Conservation (phyloP, 2,113 vertebrate species). For the Ptychochromis oligacanthus region DNA sequence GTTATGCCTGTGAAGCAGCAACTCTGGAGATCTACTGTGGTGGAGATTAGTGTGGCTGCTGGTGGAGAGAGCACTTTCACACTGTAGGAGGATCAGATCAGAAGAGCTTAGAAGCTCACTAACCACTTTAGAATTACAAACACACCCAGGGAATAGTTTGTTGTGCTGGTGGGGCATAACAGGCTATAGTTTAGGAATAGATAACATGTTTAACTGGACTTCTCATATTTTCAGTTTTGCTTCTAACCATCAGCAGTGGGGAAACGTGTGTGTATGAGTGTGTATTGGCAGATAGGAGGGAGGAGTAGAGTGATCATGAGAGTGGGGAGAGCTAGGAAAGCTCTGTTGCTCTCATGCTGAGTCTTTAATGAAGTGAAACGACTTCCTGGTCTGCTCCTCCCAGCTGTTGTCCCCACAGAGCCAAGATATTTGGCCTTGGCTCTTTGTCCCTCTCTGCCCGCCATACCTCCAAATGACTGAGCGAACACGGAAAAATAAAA, state of each 20-base stretch:
- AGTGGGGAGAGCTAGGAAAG: slow-evolving; percentile 44
- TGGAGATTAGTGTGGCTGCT: slow-evolving; percentile 33
- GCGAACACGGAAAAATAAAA: slow-evolving; percentile 55
- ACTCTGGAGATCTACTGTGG: not conserved
- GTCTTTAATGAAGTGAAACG: slow-evolving; percentile 76
- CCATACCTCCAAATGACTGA: slow-evolving; percentile 62
- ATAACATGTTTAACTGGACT: not conserved
- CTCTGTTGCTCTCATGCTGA: slow-evolving; percentile 67
- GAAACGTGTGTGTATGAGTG: not conserved
- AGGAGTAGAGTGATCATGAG: slow-evolving; percentile 29
- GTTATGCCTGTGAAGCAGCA: not conserved
- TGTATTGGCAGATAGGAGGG: slow-evolving; percentile 41
- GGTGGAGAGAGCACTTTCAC: slow-evolving; percentile 50
- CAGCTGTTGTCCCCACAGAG: slow-evolving; percentile 74
- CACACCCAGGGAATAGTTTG: not conserved
- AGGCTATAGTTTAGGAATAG: not conserved
- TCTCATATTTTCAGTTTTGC: not conserved
- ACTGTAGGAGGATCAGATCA: slow-evolving; percentile 52
- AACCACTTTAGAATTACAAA: not conserved
- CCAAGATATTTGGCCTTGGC: slow-evolving; percentile 71
- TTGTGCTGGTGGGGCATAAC: not conserved
- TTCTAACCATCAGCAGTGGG: not conserved
- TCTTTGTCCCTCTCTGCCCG: slow-evolving; percentile 59
- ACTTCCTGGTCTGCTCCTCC: slow-evolving; percentile 72
- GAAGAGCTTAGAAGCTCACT: slow-evolving; percentile 41